Conservation (phyloP, 2,113 vertebrate genomes). For the Chascanopsetta lugubris region DNA sequence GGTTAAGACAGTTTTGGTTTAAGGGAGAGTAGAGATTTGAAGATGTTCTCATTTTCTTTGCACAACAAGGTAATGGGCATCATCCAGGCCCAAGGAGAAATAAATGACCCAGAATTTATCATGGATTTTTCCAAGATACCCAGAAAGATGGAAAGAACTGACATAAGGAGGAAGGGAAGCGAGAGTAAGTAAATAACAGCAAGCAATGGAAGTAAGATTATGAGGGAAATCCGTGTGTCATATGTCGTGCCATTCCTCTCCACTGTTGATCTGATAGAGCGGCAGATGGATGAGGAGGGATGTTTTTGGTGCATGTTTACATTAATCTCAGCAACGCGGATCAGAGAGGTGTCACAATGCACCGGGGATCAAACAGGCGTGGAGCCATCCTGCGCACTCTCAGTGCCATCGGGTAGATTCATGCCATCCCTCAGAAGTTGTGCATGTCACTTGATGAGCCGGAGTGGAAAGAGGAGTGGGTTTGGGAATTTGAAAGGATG, state of each 20-base stretch:
- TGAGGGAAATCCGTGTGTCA: not conserved
- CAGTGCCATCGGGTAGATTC: slow-evolving; percentile 27
- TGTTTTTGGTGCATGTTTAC: slow-evolving; percentile 35
- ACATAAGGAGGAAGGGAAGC: not conserved
- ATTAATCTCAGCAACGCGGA: slow-evolving; percentile 33
- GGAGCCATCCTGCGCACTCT: slow-evolving; percentile 24
- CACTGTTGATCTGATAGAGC: slow-evolving; percentile 14
- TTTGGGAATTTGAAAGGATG: not conserved
- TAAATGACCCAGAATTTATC: slow-evolving; percentile 7
- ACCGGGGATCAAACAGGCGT: slow-evolving; percentile 27
- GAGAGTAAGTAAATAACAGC: not conserved
- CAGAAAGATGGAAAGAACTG: not conserved
- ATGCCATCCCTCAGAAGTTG: not conserved
- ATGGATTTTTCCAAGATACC: not conserved
- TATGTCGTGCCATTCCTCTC: not conserved
- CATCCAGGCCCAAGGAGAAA: not conserved
- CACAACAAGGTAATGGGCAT: slow-evolving; percentile 3
- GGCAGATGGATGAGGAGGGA: slow-evolving; percentile 12
- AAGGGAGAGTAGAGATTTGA: not conserved
- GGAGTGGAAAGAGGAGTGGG: not conserved
- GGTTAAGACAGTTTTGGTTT: not conserved
- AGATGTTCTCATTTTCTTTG: not conserved
- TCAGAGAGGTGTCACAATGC: slow-evolving; percentile 23
- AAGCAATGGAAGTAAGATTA: not conserved
- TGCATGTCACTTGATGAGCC: not conserved